Percentiles rank a stretch among this genome's conserved stretches.
phyloP scores from a whole-genome alignment of 1,140 invertebrate species.

The Calosoma granatense region DNA sequence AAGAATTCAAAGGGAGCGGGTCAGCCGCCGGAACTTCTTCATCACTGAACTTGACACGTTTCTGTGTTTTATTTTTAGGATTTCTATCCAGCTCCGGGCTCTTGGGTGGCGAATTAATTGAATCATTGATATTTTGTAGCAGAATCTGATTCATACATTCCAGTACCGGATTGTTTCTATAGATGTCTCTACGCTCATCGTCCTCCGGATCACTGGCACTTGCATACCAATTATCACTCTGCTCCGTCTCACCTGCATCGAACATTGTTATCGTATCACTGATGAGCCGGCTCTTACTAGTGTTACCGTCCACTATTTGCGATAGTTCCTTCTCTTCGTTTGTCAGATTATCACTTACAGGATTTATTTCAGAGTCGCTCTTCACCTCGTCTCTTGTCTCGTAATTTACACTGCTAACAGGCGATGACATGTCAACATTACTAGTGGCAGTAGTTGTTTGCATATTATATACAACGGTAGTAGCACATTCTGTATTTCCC shows the following conservation, averaged over 20 bases:
- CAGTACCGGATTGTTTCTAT: conserved; percentile 62
- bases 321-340: conserved; percentile 12
- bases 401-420: no score
- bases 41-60: conserved; percentile 32
- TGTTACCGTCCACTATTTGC: conserved; percentile 30
- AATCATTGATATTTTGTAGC: conserved; percentile 41
- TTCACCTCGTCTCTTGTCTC: conserved; percentile 12
- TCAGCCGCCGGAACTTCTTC: conserved; percentile 14
- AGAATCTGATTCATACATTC: conserved; percentile 70
- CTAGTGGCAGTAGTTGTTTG: no score
- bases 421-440: no score
- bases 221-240: conserved; percentile 58
- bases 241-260: conserved; percentile 31
- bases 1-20: not conserved
- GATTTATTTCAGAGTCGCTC: conserved; percentile 13
- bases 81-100: conserved; percentile 30
- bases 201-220: conserved; percentile 58
- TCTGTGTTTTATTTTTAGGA: conserved; percentile 21
- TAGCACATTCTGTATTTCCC: conserved; percentile 37
- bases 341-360: not conserved
- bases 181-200: conserved; percentile 48
- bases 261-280: conserved; percentile 16
- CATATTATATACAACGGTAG: conserved; percentile 15
- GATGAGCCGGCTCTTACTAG: not conserved
- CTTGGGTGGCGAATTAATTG: conserved; percentile 30